phyloP scores from a whole-genome alignment of 2,113 vertebrate genomes.

The Chamaea fasciata region DNA sequence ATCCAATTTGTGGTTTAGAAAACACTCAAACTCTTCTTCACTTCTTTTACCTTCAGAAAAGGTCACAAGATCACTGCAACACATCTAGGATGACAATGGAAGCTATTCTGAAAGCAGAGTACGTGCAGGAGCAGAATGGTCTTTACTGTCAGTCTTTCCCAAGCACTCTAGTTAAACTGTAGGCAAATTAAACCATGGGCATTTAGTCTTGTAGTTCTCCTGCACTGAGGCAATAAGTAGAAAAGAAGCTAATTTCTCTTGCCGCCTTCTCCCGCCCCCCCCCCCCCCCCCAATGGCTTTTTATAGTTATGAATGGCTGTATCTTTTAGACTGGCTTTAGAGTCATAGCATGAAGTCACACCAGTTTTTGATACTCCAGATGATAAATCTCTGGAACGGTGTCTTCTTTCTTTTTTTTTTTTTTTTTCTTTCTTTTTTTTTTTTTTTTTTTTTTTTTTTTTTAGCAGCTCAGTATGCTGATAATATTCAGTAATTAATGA shows the following conservation, averaged over 20 bases:
- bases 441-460: background rate
- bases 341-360: background rate
- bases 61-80: background rate
- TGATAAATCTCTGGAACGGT: background rate
- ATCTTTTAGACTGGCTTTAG: background rate
- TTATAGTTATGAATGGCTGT: background rate
- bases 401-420: background rate
- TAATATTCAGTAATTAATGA: background rate
- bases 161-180: background rate
- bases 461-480: background rate
- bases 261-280: too few relatives aligned
- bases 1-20: background rate
- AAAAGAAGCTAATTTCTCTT: background rate
- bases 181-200: background rate
- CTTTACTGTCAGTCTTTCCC: background rate
- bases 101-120: background rate
- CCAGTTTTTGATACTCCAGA: background rate
- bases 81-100: background rate
- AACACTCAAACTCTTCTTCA: background rate
- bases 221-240: background rate
- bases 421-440: too few relatives aligned
- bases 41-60: background rate
- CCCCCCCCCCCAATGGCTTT: background rate
- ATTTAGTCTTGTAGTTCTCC: background rate
- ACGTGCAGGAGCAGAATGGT: accelerated